Percentiles rank a stretch among this genome's conserved stretches.
These are phyloP conservation scores for Clavelina lepadiformis DNA, from an alignment of 23 tunicate species.

Conservation along the genomic window DNA sequence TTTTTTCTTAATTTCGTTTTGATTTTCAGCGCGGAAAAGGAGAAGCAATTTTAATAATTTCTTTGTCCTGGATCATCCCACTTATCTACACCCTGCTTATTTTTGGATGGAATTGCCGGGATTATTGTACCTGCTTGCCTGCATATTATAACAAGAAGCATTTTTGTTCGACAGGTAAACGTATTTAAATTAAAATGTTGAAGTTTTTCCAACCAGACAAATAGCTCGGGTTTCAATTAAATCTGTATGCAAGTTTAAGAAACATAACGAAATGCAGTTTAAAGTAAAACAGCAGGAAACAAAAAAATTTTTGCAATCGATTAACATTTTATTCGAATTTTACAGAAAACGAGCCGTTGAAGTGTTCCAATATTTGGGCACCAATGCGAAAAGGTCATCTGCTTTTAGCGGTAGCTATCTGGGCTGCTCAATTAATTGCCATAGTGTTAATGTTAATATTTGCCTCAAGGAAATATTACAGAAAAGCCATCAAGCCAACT, in stretches of 20 bases:
- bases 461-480: slow-evolving; percentile 20
- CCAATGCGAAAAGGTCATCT: slow-evolving; percentile 47
- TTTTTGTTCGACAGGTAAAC: slow-evolving; percentile 28
- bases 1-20: no score
- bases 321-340: not conserved
- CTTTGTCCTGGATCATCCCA: slow-evolving; percentile 21
- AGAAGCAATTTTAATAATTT: slow-evolving; percentile 9
- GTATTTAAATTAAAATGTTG: no score
- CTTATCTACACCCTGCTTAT: slow-evolving; percentile 17
- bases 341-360: not conserved
- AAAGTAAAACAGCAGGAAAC: no score
- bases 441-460: no score
- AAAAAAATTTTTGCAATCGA: not conserved
- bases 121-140: slow-evolving; percentile 35
- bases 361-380: slow-evolving; percentile 42
- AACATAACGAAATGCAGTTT: no score
- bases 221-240: no score
- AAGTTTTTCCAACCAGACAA: no score
- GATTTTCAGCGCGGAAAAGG: slow-evolving; percentile 2
- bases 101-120: slow-evolving; percentile 14
- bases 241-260: no score
- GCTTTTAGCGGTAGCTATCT: slow-evolving; percentile 18
- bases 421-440: slow-evolving; percentile 23
- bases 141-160: slow-evolving; percentile 24
- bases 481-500: not conserved